These are phyloP conservation scores for Folsomia candida DNA, from an alignment of 2,888 invertebrate genomes.

Conservation along the genomic window DNA sequence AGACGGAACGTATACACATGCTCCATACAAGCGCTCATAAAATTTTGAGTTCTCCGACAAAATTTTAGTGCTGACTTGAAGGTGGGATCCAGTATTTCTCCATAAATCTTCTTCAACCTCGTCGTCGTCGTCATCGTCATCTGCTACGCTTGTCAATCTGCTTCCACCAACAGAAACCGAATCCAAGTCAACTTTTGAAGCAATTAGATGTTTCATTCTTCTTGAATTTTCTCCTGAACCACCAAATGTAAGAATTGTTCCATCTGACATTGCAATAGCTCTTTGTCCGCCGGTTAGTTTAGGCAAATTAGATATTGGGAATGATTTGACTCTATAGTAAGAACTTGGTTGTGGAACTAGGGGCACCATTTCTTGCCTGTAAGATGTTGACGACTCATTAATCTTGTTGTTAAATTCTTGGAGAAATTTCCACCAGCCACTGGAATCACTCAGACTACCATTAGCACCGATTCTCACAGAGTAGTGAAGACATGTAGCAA, in stretches of 20 bases:
- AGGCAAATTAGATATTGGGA: slow-evolving; percentile 21
- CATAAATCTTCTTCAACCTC: slow-evolving; percentile 13
- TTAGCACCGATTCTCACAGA: slow-evolving; percentile 41
- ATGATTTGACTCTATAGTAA: slow-evolving; percentile 12
- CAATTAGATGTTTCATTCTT: slow-evolving; percentile 39
- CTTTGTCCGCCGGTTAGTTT: slow-evolving; percentile 32
- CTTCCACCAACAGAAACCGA: background rate
- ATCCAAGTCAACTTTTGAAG: slow-evolving; percentile 19
- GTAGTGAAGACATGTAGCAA: slow-evolving; percentile 48
- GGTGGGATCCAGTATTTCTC: background rate
- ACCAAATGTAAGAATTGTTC: slow-evolving; percentile 33
- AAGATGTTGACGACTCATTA: background rate
- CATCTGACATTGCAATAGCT: slow-evolving; percentile 18
- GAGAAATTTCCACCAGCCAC: slow-evolving; percentile 9
- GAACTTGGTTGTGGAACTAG: slow-evolving; percentile 7
- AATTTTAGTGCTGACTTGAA: slow-evolving; percentile 30
- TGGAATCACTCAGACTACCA: slow-evolving; percentile 19
- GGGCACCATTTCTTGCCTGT: background rate
- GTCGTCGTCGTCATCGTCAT: background rate
- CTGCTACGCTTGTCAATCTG: background rate
- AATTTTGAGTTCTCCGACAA: slow-evolving; percentile 32
- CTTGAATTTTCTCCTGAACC: slow-evolving; percentile 38
- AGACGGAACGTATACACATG: slow-evolving; percentile 29
- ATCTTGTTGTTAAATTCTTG: slow-evolving; percentile 16
- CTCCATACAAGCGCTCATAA: slow-evolving; percentile 32